These are phyloP conservation scores for Trichopoda pennipes DNA, from an alignment of 2,888 invertebrate genomes.

Conservation along the genomic window DNA sequence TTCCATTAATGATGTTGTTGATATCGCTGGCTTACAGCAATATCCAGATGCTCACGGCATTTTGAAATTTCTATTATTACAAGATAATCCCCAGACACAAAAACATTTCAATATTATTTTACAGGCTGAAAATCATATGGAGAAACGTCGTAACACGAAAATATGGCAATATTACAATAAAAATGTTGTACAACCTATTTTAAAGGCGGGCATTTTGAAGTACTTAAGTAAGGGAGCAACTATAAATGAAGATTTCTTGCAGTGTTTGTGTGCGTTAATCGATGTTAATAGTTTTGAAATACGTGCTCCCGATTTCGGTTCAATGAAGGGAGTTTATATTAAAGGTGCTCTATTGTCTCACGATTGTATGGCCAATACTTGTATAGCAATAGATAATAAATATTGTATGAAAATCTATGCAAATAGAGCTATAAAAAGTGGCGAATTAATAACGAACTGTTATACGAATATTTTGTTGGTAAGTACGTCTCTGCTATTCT, in stretches of 20 bases:
- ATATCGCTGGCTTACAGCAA: constrained; percentile 76
- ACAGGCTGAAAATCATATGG: constrained; percentile 83
- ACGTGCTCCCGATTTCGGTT: constrained; percentile 80
- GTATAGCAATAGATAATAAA: constrained; percentile 86
- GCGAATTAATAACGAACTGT: constrained; percentile 85
- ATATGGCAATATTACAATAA: constrained; percentile 83
- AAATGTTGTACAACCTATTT: constrained; percentile 79
- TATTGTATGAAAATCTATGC: constrained; percentile 86
- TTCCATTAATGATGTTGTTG: constrained; percentile 73
- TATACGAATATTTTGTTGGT: constrained; percentile 88
- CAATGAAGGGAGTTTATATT: constrained; percentile 86
- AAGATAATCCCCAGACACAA: constrained; percentile 79
- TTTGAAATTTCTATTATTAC: constrained; percentile 81
- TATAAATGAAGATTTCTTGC: constrained; percentile 82
- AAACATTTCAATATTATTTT: constrained; percentile 82
- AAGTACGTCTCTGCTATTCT: constrained; percentile 68
- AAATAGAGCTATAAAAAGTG: constrained; percentile 84
- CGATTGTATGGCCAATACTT: constrained; percentile 87
- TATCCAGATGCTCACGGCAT: constrained; percentile 76
- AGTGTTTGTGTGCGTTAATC: constrained; percentile 86
- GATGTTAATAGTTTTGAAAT: constrained; percentile 91
- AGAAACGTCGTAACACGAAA: constrained; percentile 82
- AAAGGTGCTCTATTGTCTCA: constrained; percentile 88
- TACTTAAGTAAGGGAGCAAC: constrained; percentile 76
- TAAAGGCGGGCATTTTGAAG: constrained; percentile 70